phyloP scores from a whole-genome alignment of 2,888 invertebrate species.

The Phyto melanocephala region DNA sequence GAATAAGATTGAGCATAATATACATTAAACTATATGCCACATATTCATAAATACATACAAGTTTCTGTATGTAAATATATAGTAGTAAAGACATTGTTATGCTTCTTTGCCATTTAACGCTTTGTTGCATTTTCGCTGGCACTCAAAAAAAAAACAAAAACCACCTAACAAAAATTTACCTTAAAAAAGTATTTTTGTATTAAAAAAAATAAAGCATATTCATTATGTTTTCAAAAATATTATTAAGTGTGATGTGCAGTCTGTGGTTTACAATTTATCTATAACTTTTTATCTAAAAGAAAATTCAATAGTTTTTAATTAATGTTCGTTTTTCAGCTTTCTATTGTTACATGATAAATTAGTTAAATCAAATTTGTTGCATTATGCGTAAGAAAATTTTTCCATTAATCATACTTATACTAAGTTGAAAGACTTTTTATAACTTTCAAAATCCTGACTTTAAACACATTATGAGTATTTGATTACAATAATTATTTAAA shows the following conservation, averaged over 20 bases:
- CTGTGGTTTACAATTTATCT: slow-evolving; percentile 47
- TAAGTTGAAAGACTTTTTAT: background rate
- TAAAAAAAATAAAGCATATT: slow-evolving; percentile 27
- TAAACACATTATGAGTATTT: slow-evolving; percentile 21
- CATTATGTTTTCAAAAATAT: slow-evolving; percentile 30
- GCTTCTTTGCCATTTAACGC: slow-evolving; percentile 64
- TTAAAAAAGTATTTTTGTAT: slow-evolving; percentile 36
- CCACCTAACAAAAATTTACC: slow-evolving; percentile 49
- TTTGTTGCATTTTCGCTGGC: slow-evolving; percentile 63
- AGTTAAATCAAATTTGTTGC: slow-evolving; percentile 1
- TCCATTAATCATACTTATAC: slow-evolving; percentile 59
- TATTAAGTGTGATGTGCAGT: slow-evolving; percentile 20
- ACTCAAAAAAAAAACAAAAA: slow-evolving; percentile 47
- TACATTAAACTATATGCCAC: too few relatives aligned
- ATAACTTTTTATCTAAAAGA: slow-evolving; percentile 19
- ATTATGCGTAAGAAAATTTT: slow-evolving; percentile 42
- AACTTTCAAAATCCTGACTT: background rate
- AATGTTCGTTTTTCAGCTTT: slow-evolving; percentile 24
- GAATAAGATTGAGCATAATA: too few relatives aligned
- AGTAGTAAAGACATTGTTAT: slow-evolving; percentile 49
- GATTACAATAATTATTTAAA: background rate
- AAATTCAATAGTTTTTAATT: slow-evolving; percentile 56
- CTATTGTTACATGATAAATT: slow-evolving; percentile 1
- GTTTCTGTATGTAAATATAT: slow-evolving; percentile 19
- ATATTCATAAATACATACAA: too few relatives aligned